phyloP scores from a whole-genome alignment of 2,888 invertebrate species.

The Tinea trinotella region DNA sequence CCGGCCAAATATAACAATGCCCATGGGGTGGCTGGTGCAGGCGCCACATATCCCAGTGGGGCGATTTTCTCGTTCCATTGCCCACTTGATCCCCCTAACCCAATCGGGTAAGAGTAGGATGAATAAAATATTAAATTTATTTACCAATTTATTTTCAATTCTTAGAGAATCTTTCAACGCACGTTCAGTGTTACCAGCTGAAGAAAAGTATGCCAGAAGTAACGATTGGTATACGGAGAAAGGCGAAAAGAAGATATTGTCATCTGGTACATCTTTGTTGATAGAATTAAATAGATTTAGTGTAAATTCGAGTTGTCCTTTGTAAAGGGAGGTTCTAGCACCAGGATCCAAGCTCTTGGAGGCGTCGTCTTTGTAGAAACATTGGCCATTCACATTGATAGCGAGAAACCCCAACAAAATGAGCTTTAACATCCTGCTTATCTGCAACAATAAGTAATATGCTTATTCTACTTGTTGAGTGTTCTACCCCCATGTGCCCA shows the following conservation, averaged over 20 bases:
- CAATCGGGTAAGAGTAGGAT: no score
- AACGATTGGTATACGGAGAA: conserved; percentile 88
- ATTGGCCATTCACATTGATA: conserved; percentile 47
- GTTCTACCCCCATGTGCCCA: no score
- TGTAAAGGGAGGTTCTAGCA: conserved; percentile 45
- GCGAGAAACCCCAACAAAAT: conserved; percentile 30
- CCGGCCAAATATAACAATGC: no score
- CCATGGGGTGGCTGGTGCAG: no score
- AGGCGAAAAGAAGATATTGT: conserved; percentile 90
- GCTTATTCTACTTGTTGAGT: no score
- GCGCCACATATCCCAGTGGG: no score
- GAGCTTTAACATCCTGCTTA: background rate
- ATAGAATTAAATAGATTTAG: conserved; percentile 78
- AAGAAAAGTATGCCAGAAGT: conserved; percentile 83
- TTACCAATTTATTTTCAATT: conserved; percentile 71
- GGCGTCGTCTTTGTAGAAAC: conserved; percentile 58
- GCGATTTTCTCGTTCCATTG: no score
- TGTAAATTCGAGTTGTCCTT: conserved; percentile 77
- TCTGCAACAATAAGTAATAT: no score
- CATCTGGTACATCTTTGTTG: conserved; percentile 75
- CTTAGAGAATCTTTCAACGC: conserved; percentile 75
- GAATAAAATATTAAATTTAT: no score
- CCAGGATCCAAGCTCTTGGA: conserved; percentile 56
- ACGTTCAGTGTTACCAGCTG: conserved; percentile 79
- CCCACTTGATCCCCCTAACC: no score